Base-by-base conservation (phyloP, 2,888 invertebrate genomes). In the Calameuta filiformis region DNA sequence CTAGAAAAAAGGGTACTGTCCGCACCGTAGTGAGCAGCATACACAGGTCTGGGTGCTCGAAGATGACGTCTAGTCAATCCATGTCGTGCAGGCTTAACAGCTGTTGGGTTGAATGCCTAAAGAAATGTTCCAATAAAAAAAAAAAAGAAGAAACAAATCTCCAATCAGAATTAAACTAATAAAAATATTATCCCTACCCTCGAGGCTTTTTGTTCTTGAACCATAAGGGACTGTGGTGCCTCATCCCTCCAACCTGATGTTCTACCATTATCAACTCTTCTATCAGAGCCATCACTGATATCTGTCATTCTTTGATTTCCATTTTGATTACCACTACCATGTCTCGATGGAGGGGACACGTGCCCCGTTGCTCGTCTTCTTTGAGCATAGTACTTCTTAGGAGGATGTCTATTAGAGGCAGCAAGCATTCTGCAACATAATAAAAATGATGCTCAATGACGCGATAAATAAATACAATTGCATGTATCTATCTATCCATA, bases 1-100 rank as follows among this genome's bases (percentile, higher is more conserved):
- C 76, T 78, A 4, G 87, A 81, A 73, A 89, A 86, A 1, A 88
- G 81, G 3, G 78, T 77, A 37, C 85, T 87, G 69, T 90, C 89
- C 11, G 88, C 90, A 4, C 86, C 87, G 30, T 89, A 90, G 78
- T 90, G 90, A 6, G 85, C 84, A 1, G 90, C 90, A 35, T 81
- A 84, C 73, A 89, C 82, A 75, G 87, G 88, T 15, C 83, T 83
- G 6, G 88, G 81, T 30, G 80, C 76, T 56, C 85, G 85, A n/a
- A 85, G 74, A 73, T 89, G 85, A 31, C 88, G 84, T 79, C 83
- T 85, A 34, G 82, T 79, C 69, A 85, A 84, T 76, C 82, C 84
- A 31, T 87, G 56, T 56, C 23, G 56, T 23, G 56, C 23, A 23
- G 40, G 40, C 6, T 23, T 56, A 56, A 23, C 40, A 56, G 23